Percentiles rank a stretch among this genome's conserved stretches.
These are phyloP conservation scores for Phoenicopterus ruber DNA, from an alignment of 2,113 vertebrate genomes.

Conservation along the genomic window DNA sequence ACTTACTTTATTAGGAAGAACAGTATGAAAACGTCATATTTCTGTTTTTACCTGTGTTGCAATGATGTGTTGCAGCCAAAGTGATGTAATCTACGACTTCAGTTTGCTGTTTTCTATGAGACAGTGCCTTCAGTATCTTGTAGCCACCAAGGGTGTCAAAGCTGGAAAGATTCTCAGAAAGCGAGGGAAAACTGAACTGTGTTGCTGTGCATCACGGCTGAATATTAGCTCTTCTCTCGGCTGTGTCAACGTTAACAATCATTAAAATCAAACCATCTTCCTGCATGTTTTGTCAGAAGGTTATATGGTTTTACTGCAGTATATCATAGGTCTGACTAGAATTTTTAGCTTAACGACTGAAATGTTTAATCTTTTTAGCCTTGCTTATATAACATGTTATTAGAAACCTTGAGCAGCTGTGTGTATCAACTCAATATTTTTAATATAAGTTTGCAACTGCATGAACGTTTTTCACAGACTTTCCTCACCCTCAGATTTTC, in stretches of 20 bases:
- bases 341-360: neutral
- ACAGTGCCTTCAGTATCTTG: neutral
- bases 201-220: neutral
- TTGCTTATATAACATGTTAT: neutral
- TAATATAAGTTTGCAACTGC: neutral
- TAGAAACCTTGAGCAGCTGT: neutral
- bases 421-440: neutral
- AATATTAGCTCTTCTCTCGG: neutral
- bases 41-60: neutral
- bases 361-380: neutral
- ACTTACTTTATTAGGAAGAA: neutral
- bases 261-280: neutral
- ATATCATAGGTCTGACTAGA: neutral
- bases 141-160: neutral
- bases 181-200: neutral
- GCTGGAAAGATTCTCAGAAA: neutral
- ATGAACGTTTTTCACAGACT: neutral
- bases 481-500: neutral
- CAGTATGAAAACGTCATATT: neutral
- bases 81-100: neutral
- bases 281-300: neutral
- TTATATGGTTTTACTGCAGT: neutral
- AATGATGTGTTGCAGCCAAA: neutral
- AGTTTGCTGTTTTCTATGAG: neutral
- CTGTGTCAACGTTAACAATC: neutral